phyloP scores from a whole-genome alignment of 2,888 invertebrate species.

The Lasioglossum pauxillum region DNA sequence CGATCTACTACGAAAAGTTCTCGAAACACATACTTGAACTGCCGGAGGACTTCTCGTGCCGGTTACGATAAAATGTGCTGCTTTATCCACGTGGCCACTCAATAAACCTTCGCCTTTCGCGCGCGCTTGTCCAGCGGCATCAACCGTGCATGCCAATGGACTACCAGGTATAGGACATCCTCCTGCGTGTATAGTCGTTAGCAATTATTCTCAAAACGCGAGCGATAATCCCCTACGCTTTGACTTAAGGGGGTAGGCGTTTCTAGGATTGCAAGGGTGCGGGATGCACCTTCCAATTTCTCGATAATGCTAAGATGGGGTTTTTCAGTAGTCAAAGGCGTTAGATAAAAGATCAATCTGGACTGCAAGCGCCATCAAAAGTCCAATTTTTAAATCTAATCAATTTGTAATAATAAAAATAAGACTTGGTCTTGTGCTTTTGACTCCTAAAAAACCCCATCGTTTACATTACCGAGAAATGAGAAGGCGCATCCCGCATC shows the following conservation, averaged over 20 bases:
- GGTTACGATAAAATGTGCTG: slow-evolving; percentile 85
- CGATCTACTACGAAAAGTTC: background rate
- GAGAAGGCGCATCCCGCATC: no score
- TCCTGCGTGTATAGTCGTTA: slow-evolving; percentile 64
- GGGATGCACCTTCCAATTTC: no score
- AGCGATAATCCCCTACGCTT: background rate
- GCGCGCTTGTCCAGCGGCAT: slow-evolving; percentile 86
- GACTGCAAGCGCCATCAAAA: no score
- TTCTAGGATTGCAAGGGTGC: no score
- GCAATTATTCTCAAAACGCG: background rate
- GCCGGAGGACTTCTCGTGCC: slow-evolving; percentile 83
- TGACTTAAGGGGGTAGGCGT: background rate
- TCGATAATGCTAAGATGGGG: no score
- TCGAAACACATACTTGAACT: slow-evolving; percentile 76
- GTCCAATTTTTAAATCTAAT: no score
- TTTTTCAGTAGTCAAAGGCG: no score
- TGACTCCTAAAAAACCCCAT: no score
- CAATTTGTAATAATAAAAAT: no score
- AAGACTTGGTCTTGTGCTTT: no score
- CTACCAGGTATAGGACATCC: slow-evolving; percentile 84
- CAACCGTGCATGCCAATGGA: slow-evolving; percentile 86
- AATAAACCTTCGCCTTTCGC: slow-evolving; percentile 87
- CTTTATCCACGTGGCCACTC: slow-evolving; percentile 85
- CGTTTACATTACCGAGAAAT: no score
- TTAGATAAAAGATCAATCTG: no score